Percentiles rank a stretch among this genome's conserved stretches.
phyloP scores from a whole-genome alignment of 2,888 invertebrate species.

The Corythucha ciliata region DNA sequence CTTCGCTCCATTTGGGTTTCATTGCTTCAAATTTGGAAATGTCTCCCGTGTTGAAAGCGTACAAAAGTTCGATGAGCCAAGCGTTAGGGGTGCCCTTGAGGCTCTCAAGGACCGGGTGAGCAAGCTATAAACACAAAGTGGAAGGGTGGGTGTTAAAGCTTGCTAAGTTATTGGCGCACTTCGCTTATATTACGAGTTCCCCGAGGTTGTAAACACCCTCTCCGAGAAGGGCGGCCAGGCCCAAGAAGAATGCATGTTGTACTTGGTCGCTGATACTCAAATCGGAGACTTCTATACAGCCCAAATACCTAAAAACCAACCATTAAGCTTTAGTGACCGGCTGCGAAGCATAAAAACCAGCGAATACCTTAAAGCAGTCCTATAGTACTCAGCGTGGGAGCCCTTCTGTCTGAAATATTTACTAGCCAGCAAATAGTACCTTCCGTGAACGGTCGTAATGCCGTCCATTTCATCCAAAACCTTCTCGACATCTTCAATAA shows the following conservation, averaged over 20 bases:
- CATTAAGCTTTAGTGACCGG: background rate
- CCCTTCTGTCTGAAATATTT: slow-evolving; percentile 80
- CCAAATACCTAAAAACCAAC: slow-evolving; percentile 49
- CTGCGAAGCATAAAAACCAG: background rate
- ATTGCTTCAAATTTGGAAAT: slow-evolving; percentile 63
- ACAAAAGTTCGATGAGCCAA: slow-evolving; percentile 80
- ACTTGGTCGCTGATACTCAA: slow-evolving; percentile 56
- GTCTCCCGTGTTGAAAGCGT: slow-evolving; percentile 79
- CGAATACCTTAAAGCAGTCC: slow-evolving; percentile 74
- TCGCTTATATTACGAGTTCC: slow-evolving; percentile 58
- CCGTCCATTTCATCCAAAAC: slow-evolving; percentile 84
- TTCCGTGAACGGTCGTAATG: slow-evolving; percentile 84
- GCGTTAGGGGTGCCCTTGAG: slow-evolving; percentile 69
- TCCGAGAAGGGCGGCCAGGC: slow-evolving; percentile 87
- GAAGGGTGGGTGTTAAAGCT: background rate
- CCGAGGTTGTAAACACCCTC: slow-evolving; percentile 95
- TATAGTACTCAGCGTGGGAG: slow-evolving; percentile 90
- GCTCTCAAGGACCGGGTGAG: slow-evolving; percentile 85
- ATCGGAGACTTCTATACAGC: slow-evolving; percentile 61
- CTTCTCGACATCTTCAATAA: slow-evolving; percentile 77
- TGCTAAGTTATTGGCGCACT: background rate
- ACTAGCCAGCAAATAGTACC: slow-evolving; percentile 87
- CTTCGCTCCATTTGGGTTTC: slow-evolving; percentile 63
- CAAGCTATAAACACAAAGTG: slow-evolving; percentile 54
- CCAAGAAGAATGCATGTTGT: slow-evolving; percentile 80